Evolutionary conservation across 2,113 vertebrate genomes (phyloP).

Genomic region (Sapajus apella): DNA sequence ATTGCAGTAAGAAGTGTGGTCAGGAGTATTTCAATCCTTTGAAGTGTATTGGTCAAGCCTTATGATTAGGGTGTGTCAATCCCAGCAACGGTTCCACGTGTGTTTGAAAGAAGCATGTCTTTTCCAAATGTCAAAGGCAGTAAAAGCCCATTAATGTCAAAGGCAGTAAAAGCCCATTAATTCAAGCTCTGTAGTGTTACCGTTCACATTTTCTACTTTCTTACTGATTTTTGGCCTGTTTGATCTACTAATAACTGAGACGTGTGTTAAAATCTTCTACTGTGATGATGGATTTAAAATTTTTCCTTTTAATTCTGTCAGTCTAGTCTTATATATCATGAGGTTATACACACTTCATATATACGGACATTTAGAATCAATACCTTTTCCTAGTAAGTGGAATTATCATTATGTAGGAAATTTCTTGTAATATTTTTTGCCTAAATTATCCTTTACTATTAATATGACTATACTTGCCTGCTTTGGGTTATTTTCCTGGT

Average conservation of each 20-base stretch:
- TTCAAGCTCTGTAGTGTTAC: neutral
- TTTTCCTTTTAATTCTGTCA: neutral
- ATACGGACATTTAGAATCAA: neutral
- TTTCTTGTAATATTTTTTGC: neutral
- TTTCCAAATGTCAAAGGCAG: neutral
- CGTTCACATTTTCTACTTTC: neutral
- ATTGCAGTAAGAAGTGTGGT: neutral
- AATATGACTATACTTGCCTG: neutral
- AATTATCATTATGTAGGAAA: neutral
- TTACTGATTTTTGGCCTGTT: neutral
- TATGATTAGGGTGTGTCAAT: neutral
- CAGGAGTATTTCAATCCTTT: neutral
- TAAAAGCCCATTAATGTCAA: neutral
- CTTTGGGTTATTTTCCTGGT: neutral
- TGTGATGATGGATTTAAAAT: neutral
- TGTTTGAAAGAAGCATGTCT: neutral
- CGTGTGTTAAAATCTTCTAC: neutral
- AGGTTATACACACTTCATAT: neutral
- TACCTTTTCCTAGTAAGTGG: neutral
- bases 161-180: too few relatives aligned
- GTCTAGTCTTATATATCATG: neutral
- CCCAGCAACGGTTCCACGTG: accelerated
- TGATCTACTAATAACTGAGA: neutral
- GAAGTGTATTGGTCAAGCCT: neutral
- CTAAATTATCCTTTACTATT: neutral